These are phyloP conservation scores for Echinops telfairi DNA, from an alignment of 2,113 vertebrate species.

Conservation along the genomic window DNA sequence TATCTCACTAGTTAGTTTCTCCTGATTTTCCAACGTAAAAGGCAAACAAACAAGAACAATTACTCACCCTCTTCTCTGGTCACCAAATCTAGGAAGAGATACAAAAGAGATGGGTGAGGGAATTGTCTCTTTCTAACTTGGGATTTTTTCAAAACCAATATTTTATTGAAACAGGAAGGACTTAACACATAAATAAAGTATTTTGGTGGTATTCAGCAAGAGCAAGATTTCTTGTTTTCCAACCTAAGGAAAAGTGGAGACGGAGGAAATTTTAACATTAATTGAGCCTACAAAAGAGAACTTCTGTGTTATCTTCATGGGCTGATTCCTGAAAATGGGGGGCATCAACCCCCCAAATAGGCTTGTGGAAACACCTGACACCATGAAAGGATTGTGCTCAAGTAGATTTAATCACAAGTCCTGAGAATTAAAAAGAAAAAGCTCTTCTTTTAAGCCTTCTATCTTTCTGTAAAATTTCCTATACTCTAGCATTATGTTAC, in stretches of 20 bases:
- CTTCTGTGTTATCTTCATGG: neutral
- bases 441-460: neutral
- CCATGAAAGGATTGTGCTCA: neutral
- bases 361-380: neutral
- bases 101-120: neutral
- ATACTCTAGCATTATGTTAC: neutral
- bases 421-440: neutral
- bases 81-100: neutral
- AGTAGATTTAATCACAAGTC: neutral
- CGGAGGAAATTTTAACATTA: neutral
- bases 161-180: conserved; percentile 3
- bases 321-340: neutral
- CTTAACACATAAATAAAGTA: neutral
- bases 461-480: neutral
- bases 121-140: neutral
- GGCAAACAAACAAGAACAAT: neutral
- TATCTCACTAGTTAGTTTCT: neutral
- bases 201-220: neutral
- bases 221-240: neutral
- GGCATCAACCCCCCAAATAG: neutral
- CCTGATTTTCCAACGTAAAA: neutral
- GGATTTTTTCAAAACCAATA: neutral
- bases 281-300: neutral
- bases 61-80: neutral
- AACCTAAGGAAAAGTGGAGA: neutral